phyloP scores from a whole-genome alignment of 2,113 vertebrate genomes.

The Pelmatolapia mariae region DNA sequence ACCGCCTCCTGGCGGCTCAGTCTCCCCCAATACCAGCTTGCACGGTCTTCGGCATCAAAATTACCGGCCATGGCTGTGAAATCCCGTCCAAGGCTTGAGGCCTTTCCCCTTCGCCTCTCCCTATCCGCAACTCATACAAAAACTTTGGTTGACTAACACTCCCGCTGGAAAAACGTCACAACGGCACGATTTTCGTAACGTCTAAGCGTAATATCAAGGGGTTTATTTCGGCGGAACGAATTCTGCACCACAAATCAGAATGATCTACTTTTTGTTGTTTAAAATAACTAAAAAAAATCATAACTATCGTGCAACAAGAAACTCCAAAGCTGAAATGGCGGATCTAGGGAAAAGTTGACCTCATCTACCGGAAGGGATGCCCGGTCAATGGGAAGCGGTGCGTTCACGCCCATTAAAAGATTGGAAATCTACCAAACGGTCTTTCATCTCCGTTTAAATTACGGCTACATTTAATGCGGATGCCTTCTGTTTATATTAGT shows the following conservation, averaged over 20 bases:
- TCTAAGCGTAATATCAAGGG: not conserved
- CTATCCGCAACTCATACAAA: conserved; percentile 71
- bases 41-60: conserved; percentile 91
- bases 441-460: not conserved
- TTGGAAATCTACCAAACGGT: not conserved
- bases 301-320: conserved; percentile 52
- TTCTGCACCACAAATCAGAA: not conserved
- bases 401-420: not conserved
- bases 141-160: conserved; percentile 64
- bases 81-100: conserved; percentile 71
- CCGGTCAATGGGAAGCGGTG: conserved; percentile 33
- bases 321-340: conserved; percentile 78
- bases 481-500: not conserved
- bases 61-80: conserved; percentile 86
- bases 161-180: not conserved
- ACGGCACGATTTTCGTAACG: not conserved
- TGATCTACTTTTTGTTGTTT: not conserved
- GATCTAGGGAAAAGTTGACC: conserved; percentile 77
- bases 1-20: conserved; percentile 88
- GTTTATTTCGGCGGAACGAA: not conserved
- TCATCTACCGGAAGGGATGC: conserved; percentile 85
- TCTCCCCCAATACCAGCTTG: conserved; percentile 92
- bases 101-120: conserved; percentile 69
- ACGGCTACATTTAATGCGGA: not conserved
- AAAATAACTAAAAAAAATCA: not conserved